A percentile compares a stretch with the other conserved stretches of the same genome.
Evolutionary conservation across 2,113 vertebrate species (phyloP).

Genomic region (Copsychus sechellarum): DNA sequence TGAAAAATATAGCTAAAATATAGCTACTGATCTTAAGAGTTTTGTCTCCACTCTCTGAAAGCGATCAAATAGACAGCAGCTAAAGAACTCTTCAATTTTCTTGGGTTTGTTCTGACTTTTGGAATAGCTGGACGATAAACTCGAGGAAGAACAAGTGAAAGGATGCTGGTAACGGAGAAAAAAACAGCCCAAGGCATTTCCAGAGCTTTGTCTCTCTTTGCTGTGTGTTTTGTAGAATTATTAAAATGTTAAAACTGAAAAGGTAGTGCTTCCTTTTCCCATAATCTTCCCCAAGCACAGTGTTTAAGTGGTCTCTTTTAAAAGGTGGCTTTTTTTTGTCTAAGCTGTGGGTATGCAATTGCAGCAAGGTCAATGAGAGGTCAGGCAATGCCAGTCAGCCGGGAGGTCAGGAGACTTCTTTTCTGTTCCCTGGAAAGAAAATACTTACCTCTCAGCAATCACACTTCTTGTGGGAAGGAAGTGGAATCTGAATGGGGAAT

Average conservation of each 20-base stretch:
- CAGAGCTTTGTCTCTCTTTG: background rate
- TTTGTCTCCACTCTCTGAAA: background rate
- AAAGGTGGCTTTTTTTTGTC: constrained; percentile 43
- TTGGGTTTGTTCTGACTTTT: background rate
- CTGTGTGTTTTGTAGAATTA: background rate
- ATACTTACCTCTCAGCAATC: constrained; percentile 14
- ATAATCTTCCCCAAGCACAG: background rate
- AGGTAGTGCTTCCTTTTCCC: background rate
- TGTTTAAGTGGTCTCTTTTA: constrained; percentile 2
- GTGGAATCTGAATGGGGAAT: background rate
- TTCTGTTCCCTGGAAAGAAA: constrained; percentile 17
- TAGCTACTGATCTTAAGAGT: background rate
- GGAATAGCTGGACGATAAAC: background rate
- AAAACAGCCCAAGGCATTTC: constrained; percentile 1
- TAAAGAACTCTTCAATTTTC: background rate
- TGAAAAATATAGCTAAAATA: too few species aligned
- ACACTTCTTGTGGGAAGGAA: constrained; percentile 14
- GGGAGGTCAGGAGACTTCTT: background rate
- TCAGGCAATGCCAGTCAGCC: constrained; percentile 32
- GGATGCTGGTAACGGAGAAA: background rate
- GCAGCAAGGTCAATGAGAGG: background rate
- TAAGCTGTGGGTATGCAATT: constrained; percentile 5
- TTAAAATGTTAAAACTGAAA: constrained; percentile 1
- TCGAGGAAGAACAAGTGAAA: background rate
- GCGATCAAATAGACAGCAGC: background rate